Base-by-base conservation (phyloP, 64 coral and sea anemone species). In the Stylophora pistillata region DNA sequence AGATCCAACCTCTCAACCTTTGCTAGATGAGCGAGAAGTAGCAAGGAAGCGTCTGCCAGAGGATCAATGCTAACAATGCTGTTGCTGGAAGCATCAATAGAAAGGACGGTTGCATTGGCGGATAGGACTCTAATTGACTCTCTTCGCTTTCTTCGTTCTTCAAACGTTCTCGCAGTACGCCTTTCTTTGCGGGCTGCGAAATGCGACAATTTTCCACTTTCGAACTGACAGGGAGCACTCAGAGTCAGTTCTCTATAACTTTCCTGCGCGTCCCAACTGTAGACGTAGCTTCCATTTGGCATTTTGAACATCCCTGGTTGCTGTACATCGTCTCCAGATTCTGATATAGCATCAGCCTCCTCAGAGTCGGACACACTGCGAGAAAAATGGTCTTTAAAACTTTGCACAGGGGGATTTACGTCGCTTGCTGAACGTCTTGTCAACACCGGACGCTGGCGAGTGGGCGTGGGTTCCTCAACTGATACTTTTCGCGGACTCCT, bases 1-100 rank as follows among this genome's bases (percentile, higher is more conserved):
- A 99, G 85, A 59, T 99, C 97, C 4, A 99, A 91, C n/a, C 90
- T 99, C 37, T 93, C 87, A 61, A 99, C 79, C 14, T 95, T 93
- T 56, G 65, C 26, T 23, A 99, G 71, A 55, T 89, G 79, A 15
- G 74, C 47, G 0, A 92, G 73, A 37, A 99, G 32, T 13, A 33
- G 60, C 25, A 86, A 57, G 28, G 81, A 71, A 16, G 90, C 81
- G n/a, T 87, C 29, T 30, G 87, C 87, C 33, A 99, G 90, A 33
- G 61, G 54, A 2, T 89, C 60, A 26, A 99, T 58, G 27, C 87
- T 86, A 6, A 33, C 54, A 11, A 99, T 99, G 53, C 77, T 85
- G 29, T 99, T 99, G 17, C 91, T 55, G 17, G 97, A 99, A 58
- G 95, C 56, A 75, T 99, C 93, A 26, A 99, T 93, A 20, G 87